phyloP scores from a whole-genome alignment of 2,888 invertebrate species.

The Diaperis boleti region DNA sequence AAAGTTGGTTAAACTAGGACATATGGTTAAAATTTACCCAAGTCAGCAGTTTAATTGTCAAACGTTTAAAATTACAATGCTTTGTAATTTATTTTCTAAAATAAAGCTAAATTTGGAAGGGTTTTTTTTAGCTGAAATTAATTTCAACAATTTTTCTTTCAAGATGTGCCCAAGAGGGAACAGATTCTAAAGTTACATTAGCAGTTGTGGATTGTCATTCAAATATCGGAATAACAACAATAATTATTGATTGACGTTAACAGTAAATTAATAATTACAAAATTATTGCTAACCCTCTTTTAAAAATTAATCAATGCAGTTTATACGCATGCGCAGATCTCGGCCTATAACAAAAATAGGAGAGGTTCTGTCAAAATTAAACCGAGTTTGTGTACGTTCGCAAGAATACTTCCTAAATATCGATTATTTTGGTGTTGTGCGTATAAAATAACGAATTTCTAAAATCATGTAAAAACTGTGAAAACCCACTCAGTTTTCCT shows the following conservation, averaged over 20 bases:
- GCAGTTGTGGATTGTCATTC: no score
- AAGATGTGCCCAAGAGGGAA: no score
- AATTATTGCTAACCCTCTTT: slow-evolving; percentile 23
- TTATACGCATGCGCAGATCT: slow-evolving; percentile 46
- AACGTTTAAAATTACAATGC: neutral
- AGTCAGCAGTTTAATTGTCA: neutral
- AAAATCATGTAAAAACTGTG: slow-evolving; percentile 41
- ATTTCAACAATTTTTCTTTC: neutral
- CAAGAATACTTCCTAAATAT: slow-evolving; percentile 48
- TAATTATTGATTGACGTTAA: neutral
- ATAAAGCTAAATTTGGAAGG: neutral
- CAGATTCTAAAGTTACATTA: no score
- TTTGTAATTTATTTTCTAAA: slow-evolving; percentile 10
- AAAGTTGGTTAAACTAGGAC: neutral
- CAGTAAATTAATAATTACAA: slow-evolving; percentile 1
- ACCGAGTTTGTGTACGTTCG: slow-evolving; percentile 54
- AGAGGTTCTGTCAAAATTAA: slow-evolving; percentile 54
- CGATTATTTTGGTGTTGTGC: slow-evolving; percentile 52
- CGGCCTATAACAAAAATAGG: slow-evolving; percentile 44
- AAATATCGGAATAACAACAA: neutral
- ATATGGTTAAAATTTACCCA: slow-evolving; percentile 1
- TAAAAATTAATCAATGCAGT: slow-evolving; percentile 50
- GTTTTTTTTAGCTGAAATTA: neutral
- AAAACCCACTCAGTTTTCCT: slow-evolving; percentile 12
- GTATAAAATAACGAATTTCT: slow-evolving; percentile 42